Evolutionary conservation across 1,140 invertebrate species (phyloP), one percentile per base, ranked within the genome.

Genomic region (Rhagoletis zephyria): DNA sequence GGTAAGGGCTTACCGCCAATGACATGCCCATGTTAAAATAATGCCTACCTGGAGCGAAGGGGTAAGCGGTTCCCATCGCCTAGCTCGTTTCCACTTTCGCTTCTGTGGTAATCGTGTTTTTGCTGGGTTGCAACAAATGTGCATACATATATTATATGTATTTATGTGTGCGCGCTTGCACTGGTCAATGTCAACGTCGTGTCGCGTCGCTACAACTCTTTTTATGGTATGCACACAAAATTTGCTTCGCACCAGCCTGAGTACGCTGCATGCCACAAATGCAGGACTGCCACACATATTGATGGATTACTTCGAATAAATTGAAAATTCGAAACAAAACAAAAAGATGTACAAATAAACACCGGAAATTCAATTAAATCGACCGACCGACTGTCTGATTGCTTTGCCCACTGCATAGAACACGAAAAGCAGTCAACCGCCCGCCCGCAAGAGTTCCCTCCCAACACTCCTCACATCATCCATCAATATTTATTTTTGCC

Each of bases 351-450:
- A 51, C n/a, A 81, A 81, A 81, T 81, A 81, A 48, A 81, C 74
- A 56, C 74, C 74, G 74, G 74, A 81, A 81, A 81, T 81, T 81
- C 74, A 81, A 81, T 81, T 81, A 81, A 81, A 81, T 56, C 74
- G 74, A 81, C 30, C 67, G 67, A 63, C n/a, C 10, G 64, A 51
- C 74, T 81, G 74, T 81, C 74, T 81, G 74, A 81, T 81, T 81
- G 48, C 74, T 81, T 56, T 81, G 48, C 48, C 74, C 45, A 16
- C 30, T 30, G 30, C 30, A 30, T 59, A 81, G 74, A 51, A 81
- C 19, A n/a, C 48, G 74, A 2, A 16, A n/a, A 56, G 74, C 51
- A 12, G 51, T 19, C 48, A 48, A 19, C 56, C 63, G 16, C 16
- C 16, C 70, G 45, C 70, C 5, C 48, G 74, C 45, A n/a, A 56